Percentiles rank a stretch among this genome's conserved stretches.
Conservation (phyloP, 2,113 vertebrate species). For the Tychaedon coryphoeus region DNA sequence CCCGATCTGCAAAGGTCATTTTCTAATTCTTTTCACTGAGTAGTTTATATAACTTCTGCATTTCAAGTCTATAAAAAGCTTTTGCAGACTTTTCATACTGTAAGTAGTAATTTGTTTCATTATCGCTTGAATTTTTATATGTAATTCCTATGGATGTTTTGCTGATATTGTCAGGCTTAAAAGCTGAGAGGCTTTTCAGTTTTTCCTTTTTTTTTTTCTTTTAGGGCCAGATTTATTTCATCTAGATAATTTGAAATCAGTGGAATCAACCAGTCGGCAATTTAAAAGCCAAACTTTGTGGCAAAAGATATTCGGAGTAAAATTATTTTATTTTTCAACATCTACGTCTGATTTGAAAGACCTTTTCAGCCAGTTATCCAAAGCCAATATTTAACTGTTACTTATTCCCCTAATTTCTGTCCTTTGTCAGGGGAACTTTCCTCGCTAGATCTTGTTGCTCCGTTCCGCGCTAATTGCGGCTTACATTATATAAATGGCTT, state of each 20-base stretch:
- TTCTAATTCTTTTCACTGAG: slow-evolving; percentile 79
- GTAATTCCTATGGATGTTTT: slow-evolving; percentile 72
- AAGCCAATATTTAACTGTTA: slow-evolving; percentile 81
- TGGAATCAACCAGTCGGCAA: slow-evolving; percentile 63
- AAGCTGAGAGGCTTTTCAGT: slow-evolving; percentile 67
- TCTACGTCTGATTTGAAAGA: slow-evolving; percentile 71
- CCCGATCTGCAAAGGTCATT: slow-evolving; percentile 79
- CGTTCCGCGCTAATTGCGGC: slow-evolving; percentile 79
- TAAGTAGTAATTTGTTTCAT: slow-evolving; percentile 82
- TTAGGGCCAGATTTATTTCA: slow-evolving; percentile 45
- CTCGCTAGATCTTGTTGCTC: slow-evolving; percentile 78
- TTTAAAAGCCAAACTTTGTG: slow-evolving; percentile 57
- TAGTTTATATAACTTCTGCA: slow-evolving; percentile 81
- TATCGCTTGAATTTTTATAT: slow-evolving; percentile 73
- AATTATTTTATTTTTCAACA: slow-evolving; percentile 73
- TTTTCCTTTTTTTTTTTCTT: slow-evolving; percentile 19
- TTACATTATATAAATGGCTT: slow-evolving; percentile 86
- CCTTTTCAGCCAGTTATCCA: slow-evolving; percentile 71
- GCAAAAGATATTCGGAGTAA: slow-evolving; percentile 20
- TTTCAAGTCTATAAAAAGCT: slow-evolving; percentile 80
- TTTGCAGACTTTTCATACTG: slow-evolving; percentile 74
- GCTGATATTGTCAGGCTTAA: slow-evolving; percentile 79
- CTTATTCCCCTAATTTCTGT: slow-evolving; percentile 79
- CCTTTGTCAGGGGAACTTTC: slow-evolving; percentile 79
- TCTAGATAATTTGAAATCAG: slow-evolving; percentile 74